Base-by-base conservation (phyloP, 1,140 invertebrate species). In the Drosophila equinoxialis region DNA sequence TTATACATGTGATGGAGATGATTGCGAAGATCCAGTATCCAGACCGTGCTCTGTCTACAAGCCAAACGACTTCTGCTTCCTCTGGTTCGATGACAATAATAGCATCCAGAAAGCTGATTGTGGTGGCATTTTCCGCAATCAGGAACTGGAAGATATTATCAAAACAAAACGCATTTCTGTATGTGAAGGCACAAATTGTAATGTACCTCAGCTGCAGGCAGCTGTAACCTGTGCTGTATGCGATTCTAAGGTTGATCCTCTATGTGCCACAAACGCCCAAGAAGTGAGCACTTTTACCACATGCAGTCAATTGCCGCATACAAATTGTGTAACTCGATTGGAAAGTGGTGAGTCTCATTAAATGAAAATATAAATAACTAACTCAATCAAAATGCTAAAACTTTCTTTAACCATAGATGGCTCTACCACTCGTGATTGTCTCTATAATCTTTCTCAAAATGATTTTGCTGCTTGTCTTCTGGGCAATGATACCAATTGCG, bases 101-200 rank as follows among this genome's bases (percentile, higher is more conserved):
- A 83, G 65, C 54, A 55, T 91, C 7, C 39, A 61, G 42, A 65
- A 83, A 42, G 30, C 81, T 35, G 90, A 85, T 37, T 91, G 90
- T 41, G 61, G 90, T 10, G 77, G 87, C 61, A 77, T 75, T 11
- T 91, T 91, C 87, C 84, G 87, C 55, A 74, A 70, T 42, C 90
- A 91, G 62, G 77, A 89, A 11, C 33, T 90, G 13, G 87, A 81
- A 20, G 72, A 70, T 41, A 68, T 91, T 0, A 68, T 91, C 14
- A 76, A 78, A 45, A 91, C 90, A 0, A 91, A 91, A 37, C 84
- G 84, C 11, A 71, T 91, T 37, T 30, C 72, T 6, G 69, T 91
- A 0, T 91, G 90, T 59, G 60, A 90, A 6, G 79, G 77, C 6
- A 42, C 26, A 3, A 79, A 90, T 26, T 91, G 90, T 65, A 91